These are phyloP conservation scores for Neotoxoptera formosana DNA, from an alignment of 1,140 invertebrate genomes.

Conservation along the genomic window DNA sequence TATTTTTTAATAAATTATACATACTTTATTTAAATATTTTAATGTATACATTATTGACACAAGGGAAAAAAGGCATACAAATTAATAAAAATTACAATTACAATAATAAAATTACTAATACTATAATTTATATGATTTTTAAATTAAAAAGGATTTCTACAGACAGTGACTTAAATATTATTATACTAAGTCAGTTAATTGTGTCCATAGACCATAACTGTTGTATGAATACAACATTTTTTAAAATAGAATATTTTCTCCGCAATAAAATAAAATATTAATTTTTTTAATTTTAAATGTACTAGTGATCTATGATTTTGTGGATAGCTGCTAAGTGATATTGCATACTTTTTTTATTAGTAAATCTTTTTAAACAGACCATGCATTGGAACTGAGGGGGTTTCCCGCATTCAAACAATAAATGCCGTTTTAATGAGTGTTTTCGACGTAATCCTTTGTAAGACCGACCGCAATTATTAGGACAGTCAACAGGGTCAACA, in stretches of 20 bases:
- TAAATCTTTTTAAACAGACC: slow-evolving; percentile 62
- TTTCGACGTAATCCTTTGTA: slow-evolving; percentile 61
- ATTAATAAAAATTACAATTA: not conserved
- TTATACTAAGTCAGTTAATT: not conserved
- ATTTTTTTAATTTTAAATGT: not conserved
- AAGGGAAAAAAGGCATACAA: not conserved
- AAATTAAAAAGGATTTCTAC: too few species aligned
- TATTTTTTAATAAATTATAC: not conserved
- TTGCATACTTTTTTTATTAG: slow-evolving; percentile 45
- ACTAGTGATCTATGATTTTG: slow-evolving; percentile 19
- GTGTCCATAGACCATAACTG: not conserved
- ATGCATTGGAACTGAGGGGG: slow-evolving; percentile 66
- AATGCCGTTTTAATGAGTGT: slow-evolving; percentile 66
- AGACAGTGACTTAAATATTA: too few species aligned
- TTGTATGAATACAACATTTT: not conserved
- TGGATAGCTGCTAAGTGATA: slow-evolving; percentile 40
- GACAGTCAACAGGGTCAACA: slow-evolving; percentile 27
- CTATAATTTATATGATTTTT: too few species aligned
- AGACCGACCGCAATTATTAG: slow-evolving; percentile 52
- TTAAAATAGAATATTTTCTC: too few species aligned
- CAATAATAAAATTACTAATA: not conserved
- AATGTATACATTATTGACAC: not conserved
- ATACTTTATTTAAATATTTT: not conserved
- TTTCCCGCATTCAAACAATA: slow-evolving; percentile 68
- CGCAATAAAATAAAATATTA: not conserved